phyloP scores from a whole-genome alignment of 2,797 vertebrate species.

The Malacoraja senta region DNA sequence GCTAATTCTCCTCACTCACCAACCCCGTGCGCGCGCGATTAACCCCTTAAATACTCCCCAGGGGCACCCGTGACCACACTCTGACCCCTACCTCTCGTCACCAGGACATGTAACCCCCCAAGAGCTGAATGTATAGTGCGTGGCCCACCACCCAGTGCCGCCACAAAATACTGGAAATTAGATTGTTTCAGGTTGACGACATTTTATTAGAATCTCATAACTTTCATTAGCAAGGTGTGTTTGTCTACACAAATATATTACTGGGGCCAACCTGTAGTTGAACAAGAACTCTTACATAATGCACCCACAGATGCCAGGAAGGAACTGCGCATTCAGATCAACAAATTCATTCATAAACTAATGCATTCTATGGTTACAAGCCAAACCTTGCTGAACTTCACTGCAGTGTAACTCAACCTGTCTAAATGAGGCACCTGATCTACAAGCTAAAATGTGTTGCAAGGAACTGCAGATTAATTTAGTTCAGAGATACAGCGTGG shows the following conservation, averaged over 20 bases:
- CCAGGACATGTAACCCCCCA: no score
- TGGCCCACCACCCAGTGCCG: no score
- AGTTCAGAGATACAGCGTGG: no score
- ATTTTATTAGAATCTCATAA: not conserved
- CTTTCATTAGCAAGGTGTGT: not conserved
- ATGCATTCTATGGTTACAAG: conserved; percentile 28
- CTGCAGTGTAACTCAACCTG: conserved; percentile 27
- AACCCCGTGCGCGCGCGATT: no score
- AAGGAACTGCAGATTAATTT: no score
- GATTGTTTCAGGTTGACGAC: no score
- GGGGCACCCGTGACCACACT: no score
- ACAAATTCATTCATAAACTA: conserved; percentile 32
- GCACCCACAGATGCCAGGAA: not conserved
- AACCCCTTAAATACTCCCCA: no score
- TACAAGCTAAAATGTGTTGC: not conserved
- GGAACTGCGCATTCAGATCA: not conserved
- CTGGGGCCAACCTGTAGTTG: not conserved
- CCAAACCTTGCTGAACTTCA: conserved; percentile 5
- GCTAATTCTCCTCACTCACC: no score
- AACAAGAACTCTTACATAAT: conserved; percentile 1
- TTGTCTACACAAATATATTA: not conserved
- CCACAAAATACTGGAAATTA: no score
- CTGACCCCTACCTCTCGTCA: no score
- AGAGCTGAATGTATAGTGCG: no score
- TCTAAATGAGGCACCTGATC: not conserved